Conservation (phyloP, 2,888 invertebrate species). For the Orgyia antiqua region DNA sequence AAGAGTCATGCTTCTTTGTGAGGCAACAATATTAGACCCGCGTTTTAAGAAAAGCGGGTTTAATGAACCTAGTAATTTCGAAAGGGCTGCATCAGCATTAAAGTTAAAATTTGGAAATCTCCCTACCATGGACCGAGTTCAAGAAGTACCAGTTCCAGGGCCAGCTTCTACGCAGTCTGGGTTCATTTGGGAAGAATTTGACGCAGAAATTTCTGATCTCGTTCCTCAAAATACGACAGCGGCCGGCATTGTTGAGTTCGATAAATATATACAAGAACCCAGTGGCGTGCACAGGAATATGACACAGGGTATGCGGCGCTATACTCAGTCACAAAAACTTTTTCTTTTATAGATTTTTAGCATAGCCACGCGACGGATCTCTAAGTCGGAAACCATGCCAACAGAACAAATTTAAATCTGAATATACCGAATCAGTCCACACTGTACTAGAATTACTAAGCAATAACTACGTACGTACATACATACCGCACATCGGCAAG, state of each 20-base stretch:
- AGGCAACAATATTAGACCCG: conserved; percentile 4
- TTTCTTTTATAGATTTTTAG: no score
- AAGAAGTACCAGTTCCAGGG: background rate
- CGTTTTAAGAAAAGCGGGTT: conserved; percentile 6
- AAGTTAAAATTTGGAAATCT: conserved; percentile 2
- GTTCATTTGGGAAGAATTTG: background rate
- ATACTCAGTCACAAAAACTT: no score
- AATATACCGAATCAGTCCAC: no score
- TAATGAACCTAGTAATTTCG: conserved; percentile 2
- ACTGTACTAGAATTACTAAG: no score
- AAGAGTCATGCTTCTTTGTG: background rate
- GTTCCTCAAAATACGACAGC: conserved; percentile 6
- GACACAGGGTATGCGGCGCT: no score
- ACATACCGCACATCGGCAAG: no score
- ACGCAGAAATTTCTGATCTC: background rate
- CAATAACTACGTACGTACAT: no score
- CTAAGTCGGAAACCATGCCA: no score
- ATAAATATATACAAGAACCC: background rate
- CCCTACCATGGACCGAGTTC: background rate
- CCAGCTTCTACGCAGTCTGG: background rate
- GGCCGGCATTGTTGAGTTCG: conserved; percentile 10
- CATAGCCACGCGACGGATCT: no score
- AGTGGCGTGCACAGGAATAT: no score
- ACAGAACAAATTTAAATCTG: no score
- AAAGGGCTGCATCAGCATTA: conserved; percentile 2